Base-by-base conservation (phyloP, 2,797 vertebrate species). In the Megaceryle alcyon region DNA sequence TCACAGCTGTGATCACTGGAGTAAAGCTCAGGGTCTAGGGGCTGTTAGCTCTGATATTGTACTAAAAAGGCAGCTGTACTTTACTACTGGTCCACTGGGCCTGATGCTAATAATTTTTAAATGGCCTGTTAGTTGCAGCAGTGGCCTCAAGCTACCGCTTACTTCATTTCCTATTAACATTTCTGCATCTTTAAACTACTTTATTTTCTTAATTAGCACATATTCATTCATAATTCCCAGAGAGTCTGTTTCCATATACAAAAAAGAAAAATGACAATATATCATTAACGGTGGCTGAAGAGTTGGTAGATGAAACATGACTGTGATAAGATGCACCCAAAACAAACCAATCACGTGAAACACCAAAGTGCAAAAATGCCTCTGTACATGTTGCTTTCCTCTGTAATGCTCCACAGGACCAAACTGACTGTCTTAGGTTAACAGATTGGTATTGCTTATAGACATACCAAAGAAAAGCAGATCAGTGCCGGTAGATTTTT, bases 41-140 rank as follows among this genome's bases (percentile, higher is more conserved):
- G 46, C 57, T 0, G 6, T 57, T 89, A 72, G 35, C 12, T 69
- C 43, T 26, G 35, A 75, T 46, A 49, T 3, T 73, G 37, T 56
- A 39, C 51, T 80, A 85, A 73, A 69, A 73, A 51, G 66, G 39
- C 53, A 96, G 84, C 70, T 97, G 35, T 92, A 82, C 65, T 92
- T 97, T 49, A 83, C 61, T 61, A 81, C 41, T 75, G 23, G 41
- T 94, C 94, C 75, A 92, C 57, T 96, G 95, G 90, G 90, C 51
- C 82, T 90, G 83, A 94, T 41, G 89, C 57, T 96, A 96, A 96
- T 94, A 96, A 95, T 97, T 97, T 97, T 97, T 96, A 97, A 97
- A 95, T 95, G 89, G 78, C 86, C 73, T 90, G 93, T 97, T 98
- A 94, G 88, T 94, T 96, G 95, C 41, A 90, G 92, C 60, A 94